phyloP scores from a whole-genome alignment of 2,113 vertebrate genomes.

The Eonycteris spelaea region DNA sequence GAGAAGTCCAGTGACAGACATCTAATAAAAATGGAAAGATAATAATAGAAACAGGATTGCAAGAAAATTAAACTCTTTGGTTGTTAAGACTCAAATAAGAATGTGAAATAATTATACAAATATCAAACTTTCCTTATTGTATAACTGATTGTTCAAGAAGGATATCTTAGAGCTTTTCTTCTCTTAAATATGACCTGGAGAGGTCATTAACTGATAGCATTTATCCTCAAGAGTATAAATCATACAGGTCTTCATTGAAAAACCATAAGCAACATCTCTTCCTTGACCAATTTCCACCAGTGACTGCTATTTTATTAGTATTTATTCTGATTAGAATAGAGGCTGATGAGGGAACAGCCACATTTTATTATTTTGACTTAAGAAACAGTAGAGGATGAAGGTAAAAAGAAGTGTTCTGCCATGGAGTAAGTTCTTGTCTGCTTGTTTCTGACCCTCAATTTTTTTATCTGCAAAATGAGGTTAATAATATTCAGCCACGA shows the following conservation, averaged over 20 bases:
- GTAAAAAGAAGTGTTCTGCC: not conserved
- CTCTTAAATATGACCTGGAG: not conserved
- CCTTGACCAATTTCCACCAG: not conserved
- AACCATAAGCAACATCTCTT: not conserved
- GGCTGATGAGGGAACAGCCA: not conserved
- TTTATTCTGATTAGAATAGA: not conserved
- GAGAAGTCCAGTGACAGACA: not conserved
- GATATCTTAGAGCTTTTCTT: not conserved
- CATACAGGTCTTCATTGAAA: not conserved
- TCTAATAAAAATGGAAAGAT: constrained; percentile 43
- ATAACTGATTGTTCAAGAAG: not conserved
- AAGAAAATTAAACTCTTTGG: not conserved
- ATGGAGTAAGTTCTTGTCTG: not conserved
- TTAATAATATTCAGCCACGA: not conserved
- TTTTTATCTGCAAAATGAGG: not conserved
- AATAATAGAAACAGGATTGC: not conserved
- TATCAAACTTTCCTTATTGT: not conserved
- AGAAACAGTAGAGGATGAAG: not conserved
- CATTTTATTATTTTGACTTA: not conserved
- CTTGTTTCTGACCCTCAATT: not conserved
- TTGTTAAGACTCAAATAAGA: not conserved
- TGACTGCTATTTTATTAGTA: not conserved
- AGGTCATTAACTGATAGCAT: not conserved
- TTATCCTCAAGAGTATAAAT: not conserved
- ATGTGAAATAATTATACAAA: not conserved